A percentile compares a stretch with the other conserved stretches of the same genome.
phyloP scores from a whole-genome alignment of 1,140 invertebrate species.

The Monochamus saltuarius region DNA sequence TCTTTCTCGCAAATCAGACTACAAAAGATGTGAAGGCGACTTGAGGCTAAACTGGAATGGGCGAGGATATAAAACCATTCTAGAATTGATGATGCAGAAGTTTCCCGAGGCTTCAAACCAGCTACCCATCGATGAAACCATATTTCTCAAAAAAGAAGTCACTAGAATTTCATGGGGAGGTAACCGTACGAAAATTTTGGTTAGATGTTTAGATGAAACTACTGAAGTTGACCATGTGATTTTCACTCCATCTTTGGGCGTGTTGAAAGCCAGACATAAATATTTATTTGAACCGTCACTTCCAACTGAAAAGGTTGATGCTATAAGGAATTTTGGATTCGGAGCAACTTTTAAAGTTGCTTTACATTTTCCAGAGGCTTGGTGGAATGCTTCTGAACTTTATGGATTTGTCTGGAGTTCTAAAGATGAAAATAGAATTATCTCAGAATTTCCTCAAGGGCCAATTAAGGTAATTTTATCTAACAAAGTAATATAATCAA shows the following conservation, averaged over 20 bases:
- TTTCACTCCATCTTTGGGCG: constrained; percentile 66
- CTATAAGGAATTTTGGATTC: constrained; percentile 65
- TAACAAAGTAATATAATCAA: background rate
- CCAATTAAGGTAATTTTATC: background rate
- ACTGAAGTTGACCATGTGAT: constrained; percentile 65
- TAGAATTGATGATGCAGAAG: constrained; percentile 36
- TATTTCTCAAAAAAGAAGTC: constrained; percentile 32
- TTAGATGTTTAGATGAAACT: constrained; percentile 55
- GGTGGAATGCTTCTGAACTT: constrained; percentile 57
- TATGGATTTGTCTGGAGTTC: constrained; percentile 58
- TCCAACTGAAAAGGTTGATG: constrained; percentile 58
- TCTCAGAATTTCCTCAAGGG: background rate
- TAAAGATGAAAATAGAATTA: constrained; percentile 47
- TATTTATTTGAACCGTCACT: constrained; percentile 63
- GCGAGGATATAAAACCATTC: constrained; percentile 34
- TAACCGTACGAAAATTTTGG: constrained; percentile 13
- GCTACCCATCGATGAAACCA: constrained; percentile 32
- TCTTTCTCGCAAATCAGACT: constrained; percentile 12
- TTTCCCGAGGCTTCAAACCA: constrained; percentile 24
- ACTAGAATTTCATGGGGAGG: constrained; percentile 27
- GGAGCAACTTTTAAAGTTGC: constrained; percentile 78
- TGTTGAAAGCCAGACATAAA: constrained; percentile 63
- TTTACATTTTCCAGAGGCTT: constrained; percentile 62
- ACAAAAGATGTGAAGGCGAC: constrained; percentile 29
- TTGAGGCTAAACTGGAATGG: constrained; percentile 34